phyloP scores from a whole-genome alignment of 2,797 vertebrate species.

The Anguilla anguilla region DNA sequence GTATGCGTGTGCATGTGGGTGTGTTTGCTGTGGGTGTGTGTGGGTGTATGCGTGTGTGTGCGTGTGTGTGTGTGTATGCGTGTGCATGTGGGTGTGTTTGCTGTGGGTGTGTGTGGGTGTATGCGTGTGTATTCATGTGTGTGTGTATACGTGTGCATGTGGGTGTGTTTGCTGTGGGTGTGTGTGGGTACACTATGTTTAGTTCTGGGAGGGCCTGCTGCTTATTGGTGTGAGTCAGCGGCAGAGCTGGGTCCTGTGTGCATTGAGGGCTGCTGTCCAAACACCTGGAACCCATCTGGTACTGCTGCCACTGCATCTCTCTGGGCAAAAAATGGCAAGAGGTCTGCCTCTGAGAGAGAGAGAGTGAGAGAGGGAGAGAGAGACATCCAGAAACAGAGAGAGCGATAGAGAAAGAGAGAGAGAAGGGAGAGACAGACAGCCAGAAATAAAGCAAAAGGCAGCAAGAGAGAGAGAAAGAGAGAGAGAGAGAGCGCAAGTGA shows the following conservation, averaged over 20 bases:
- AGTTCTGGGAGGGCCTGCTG: neutral
- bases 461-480: constrained; percentile 44
- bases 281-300: constrained; percentile 78
- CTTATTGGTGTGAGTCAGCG: constrained; percentile 63
- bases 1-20: constrained; percentile 25
- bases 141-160: constrained; percentile 10
- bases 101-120: constrained; percentile 19
- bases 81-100: constrained; percentile 28
- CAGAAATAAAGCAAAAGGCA: too few relatives aligned
- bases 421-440: neutral
- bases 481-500: constrained; percentile 11
- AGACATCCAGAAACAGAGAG: constrained; percentile 49
- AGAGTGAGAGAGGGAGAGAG: constrained; percentile 42
- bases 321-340: constrained; percentile 67
- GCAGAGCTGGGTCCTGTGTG: constrained; percentile 54
- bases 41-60: too few relatives aligned
- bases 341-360: constrained; percentile 60
- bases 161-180: constrained; percentile 46
- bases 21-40: too few relatives aligned
- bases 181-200: constrained; percentile 22
- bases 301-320: constrained; percentile 65
- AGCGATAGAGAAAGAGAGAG: neutral
- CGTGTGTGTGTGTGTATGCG: neutral
- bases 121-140: neutral
- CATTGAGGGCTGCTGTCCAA: constrained; percentile 65